Evolutionary conservation across 2,797 vertebrate species (phyloP).

Genomic region (Tapirus indicus): DNA sequence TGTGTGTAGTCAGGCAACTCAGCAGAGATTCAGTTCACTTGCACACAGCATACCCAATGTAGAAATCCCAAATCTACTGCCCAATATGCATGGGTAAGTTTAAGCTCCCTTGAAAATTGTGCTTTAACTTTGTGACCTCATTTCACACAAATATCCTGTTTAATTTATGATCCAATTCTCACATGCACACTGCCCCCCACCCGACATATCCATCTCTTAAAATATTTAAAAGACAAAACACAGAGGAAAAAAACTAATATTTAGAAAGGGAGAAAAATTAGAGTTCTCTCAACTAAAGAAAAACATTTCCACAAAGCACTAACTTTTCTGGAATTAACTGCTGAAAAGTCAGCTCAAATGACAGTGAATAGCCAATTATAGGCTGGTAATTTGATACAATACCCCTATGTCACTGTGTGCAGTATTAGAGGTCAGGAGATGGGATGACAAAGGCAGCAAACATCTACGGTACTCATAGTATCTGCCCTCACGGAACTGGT

Average conservation of each 20-base stretch:
- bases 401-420: neutral
- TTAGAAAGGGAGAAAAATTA: neutral
- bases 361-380: neutral
- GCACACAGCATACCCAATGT: neutral
- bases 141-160: neutral
- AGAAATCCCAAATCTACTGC: neutral
- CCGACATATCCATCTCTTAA: neutral
- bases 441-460: neutral
- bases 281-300: neutral
- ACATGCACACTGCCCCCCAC: neutral
- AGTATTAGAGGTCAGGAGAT: neutral
- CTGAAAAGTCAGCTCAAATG: neutral
- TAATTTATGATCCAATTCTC: neutral
- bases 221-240: constrained; percentile 25
- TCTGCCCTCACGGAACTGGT: neutral
- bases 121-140: neutral
- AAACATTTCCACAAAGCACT: neutral
- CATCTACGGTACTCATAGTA: neutral
- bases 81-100: neutral
- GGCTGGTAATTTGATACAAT: neutral
- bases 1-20: neutral
- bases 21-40: neutral
- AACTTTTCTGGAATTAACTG: neutral
- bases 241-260: neutral
- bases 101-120: neutral